A percentile compares a stretch with the other conserved stretches of the same genome.
phyloP scores from a whole-genome alignment of 2,113 vertebrate genomes.

The Symphodus melops region DNA sequence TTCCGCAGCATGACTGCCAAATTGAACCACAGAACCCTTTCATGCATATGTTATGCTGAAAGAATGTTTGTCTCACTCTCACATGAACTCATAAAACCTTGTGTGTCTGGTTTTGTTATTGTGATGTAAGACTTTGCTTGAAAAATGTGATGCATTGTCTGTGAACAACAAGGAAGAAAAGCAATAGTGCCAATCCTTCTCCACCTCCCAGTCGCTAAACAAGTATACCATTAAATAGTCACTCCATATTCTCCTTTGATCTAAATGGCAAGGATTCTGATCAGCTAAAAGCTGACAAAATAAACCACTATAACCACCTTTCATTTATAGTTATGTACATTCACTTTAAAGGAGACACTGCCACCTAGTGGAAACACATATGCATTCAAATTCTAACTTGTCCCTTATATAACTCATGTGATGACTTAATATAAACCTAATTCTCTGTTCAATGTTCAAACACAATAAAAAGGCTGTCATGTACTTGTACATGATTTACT shows the following conservation, averaged over 20 bases:
- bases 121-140: no score
- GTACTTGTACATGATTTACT: neutral
- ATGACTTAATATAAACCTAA: neutral
- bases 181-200: neutral
- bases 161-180: no score
- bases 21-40: slow-evolving; percentile 14
- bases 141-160: neutral
- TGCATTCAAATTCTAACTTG: neutral
- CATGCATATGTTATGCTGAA: neutral
- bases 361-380: slow-evolving; percentile 56
- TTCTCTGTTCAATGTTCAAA: neutral
- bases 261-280: neutral
- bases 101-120: neutral
- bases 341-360: slow-evolving; percentile 51
- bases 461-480: neutral
- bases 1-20: slow-evolving; percentile 7
- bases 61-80: neutral
- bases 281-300: neutral
- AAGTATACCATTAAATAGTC: neutral
- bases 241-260: neutral
- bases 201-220: neutral
- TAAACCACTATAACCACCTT: neutral
- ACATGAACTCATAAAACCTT: neutral
- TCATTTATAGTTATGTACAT: neutral
- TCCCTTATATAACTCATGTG: neutral